phyloP scores from a whole-genome alignment of 2,113 vertebrate species.

The Corythoichthys intestinalis region DNA sequence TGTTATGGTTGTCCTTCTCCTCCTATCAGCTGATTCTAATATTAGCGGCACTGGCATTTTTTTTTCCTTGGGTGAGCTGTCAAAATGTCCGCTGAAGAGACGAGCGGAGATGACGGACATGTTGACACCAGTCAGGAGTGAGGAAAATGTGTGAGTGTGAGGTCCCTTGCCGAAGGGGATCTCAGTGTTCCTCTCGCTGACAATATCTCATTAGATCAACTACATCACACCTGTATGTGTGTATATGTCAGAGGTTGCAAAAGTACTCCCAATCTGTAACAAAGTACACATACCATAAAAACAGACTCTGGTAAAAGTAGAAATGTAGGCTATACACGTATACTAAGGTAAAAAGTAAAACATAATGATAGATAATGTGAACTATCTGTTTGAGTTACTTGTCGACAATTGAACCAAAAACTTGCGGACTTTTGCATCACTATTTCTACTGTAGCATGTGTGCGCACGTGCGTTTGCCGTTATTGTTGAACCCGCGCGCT shows the following conservation, averaged over 20 bases:
- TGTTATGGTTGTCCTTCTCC: not conserved
- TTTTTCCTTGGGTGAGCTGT: not conserved
- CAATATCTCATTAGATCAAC: slow-evolving; percentile 34
- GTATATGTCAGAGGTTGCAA: not conserved
- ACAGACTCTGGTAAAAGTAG: not conserved
- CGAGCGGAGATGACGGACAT: not conserved
- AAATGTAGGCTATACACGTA: not conserved
- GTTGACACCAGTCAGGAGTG: slow-evolving; percentile 1
- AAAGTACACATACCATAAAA: not conserved
- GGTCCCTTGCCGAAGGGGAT: not conserved
- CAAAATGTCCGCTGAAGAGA: not conserved
- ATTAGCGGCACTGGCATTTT: not conserved
- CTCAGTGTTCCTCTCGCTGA: slow-evolving; percentile 22
- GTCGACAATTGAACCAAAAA: too few species aligned
- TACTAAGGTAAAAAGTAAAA: not conserved
- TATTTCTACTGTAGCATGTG: not conserved
- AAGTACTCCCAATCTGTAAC: not conserved
- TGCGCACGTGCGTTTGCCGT: not conserved
- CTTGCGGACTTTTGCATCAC: too few species aligned
- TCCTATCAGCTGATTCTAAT: not conserved
- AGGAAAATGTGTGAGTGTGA: slow-evolving; percentile 7
- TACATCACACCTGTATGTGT: not conserved
- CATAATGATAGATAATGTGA: not conserved
- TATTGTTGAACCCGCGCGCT: not conserved
- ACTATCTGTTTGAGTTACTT: too few species aligned